phyloP scores from a whole-genome alignment of 2,113 vertebrate genomes.

The Probosciger aterrimus region DNA sequence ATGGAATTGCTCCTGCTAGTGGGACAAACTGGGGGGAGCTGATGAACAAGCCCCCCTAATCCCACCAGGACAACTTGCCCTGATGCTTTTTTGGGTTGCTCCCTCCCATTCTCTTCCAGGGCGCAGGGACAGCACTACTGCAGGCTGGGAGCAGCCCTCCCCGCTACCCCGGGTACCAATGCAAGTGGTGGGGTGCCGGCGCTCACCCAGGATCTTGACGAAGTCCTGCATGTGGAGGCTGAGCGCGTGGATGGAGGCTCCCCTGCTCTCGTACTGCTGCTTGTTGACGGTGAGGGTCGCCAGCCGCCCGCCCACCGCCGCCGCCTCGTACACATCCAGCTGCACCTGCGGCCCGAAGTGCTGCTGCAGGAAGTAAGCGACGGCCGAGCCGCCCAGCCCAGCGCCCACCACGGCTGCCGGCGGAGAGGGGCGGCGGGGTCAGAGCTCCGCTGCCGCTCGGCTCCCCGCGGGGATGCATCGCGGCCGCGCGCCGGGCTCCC shows the following conservation, averaged over 20 bases:
- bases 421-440: neutral
- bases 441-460: neutral
- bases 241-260: constrained; percentile 91
- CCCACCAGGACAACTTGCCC: neutral
- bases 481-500: neutral
- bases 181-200: fast-evolving
- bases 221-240: constrained; percentile 98
- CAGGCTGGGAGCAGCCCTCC: neutral
- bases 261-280: constrained; percentile 91
- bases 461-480: neutral
- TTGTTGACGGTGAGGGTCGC: constrained; percentile 92
- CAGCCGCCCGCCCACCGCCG: constrained; percentile 85
- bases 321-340: constrained; percentile 91
- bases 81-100: neutral
- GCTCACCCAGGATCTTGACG: constrained; percentile 90
- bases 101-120: neutral
- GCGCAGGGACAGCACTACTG: fast-evolving
- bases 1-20: neutral
- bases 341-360: constrained; percentile 93
- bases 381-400: constrained; percentile 90
- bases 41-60: fast-evolving
- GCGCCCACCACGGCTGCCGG: constrained; percentile 88
- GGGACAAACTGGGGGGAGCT: neutral
- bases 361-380: constrained; percentile 90
- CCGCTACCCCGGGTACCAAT: too few relatives aligned